These are phyloP conservation scores for Yponomeuta plumbellus DNA, from an alignment of 2,888 invertebrate species.

Conservation along the genomic window DNA sequence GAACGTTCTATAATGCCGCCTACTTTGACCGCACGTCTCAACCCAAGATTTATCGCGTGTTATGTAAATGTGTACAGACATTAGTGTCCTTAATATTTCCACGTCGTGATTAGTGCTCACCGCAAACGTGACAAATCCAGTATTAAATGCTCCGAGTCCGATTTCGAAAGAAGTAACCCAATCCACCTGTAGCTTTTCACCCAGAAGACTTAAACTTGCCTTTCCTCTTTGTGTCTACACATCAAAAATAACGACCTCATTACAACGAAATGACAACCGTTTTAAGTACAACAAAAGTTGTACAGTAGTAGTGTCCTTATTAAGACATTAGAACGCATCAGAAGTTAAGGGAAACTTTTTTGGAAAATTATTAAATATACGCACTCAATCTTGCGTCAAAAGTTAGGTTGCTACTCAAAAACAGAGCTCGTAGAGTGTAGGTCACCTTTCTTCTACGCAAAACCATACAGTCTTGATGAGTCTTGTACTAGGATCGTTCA, in stretches of 20 bases:
- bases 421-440: too few species aligned
- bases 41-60: constrained; percentile 62
- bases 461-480: too few species aligned
- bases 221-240: background rate
- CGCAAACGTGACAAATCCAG: constrained; percentile 56
- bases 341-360: too few species aligned
- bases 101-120: constrained; percentile 63
- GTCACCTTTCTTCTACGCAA: too few species aligned
- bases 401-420: too few species aligned
- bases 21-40: constrained; percentile 18
- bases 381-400: too few species aligned
- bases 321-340: too few species aligned
- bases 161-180: constrained; percentile 8
- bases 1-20: background rate
- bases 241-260: background rate
- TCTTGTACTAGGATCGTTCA: too few species aligned
- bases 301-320: too few species aligned
- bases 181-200: background rate
- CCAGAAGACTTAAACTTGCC: background rate
- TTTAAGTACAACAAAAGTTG: too few species aligned
- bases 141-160: constrained; percentile 33
- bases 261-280: too few species aligned
- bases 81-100: constrained; percentile 72
- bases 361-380: too few species aligned
- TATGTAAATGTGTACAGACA: constrained; percentile 72